Evolutionary conservation across 2,113 vertebrate genomes (phyloP).

Genomic region (Thymallus thymallus): DNA sequence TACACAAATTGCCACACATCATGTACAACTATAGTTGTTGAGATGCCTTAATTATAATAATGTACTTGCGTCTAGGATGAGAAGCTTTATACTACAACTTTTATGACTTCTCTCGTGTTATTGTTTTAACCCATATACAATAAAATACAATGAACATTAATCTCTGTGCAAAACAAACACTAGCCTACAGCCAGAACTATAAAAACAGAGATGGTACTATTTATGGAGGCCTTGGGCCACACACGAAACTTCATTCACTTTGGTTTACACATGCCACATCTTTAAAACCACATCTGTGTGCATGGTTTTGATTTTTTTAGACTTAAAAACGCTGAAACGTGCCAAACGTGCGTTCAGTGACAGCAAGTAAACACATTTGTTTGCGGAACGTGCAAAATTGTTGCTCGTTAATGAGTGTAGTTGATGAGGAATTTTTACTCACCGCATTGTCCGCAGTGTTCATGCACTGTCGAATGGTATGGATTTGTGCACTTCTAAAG

Average conservation of each 20-base stretch:
- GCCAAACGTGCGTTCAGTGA: neutral
- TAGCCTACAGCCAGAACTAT: neutral
- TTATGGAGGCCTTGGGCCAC: conserved; percentile 30
- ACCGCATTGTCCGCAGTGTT: neutral
- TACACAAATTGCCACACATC: neutral
- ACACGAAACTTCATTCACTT: neutral
- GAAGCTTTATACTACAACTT: neutral
- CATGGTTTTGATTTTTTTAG: neutral
- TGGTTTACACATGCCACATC: neutral
- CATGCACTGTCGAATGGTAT: no score
- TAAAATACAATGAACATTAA: no score
- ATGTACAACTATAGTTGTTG: neutral
- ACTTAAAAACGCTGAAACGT: neutral
- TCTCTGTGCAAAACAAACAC: conserved; percentile 5
- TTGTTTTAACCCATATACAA: no score
- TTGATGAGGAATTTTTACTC: neutral
- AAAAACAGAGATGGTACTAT: conserved; percentile 43
- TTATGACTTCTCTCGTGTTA: neutral
- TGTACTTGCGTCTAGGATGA: neutral
- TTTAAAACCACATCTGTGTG: neutral
- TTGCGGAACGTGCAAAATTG: neutral
- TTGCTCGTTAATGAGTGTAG: neutral
- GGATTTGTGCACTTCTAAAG: no score
- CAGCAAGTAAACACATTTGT: no score
- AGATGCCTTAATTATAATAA: neutral